phyloP scores from a whole-genome alignment of 2,113 vertebrate species.

The Anguilla japonica region DNA sequence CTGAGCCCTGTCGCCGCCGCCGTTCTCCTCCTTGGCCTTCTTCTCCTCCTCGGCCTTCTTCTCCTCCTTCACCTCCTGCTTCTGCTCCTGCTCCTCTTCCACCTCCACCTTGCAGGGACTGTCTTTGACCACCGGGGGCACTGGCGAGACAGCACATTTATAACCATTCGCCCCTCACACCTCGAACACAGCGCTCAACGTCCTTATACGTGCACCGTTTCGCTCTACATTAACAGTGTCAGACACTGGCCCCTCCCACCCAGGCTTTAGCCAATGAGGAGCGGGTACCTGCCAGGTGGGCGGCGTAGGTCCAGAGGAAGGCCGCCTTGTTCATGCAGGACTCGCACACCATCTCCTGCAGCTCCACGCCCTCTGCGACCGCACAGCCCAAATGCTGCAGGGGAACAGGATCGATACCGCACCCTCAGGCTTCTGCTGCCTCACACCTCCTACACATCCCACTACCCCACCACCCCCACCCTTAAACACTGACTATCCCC shows the following conservation, averaged over 20 bases:
- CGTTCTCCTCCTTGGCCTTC: conserved; percentile 29
- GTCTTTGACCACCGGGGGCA: conserved; percentile 63
- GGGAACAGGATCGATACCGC: neutral
- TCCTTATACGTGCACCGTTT: neutral
- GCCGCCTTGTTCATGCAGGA: conserved; percentile 85
- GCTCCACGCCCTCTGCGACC: conserved; percentile 80
- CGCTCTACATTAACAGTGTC: neutral
- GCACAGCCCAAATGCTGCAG: conserved; percentile 82
- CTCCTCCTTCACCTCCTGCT: conserved; percentile 13
- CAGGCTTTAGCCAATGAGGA: neutral
- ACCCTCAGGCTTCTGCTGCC: neutral
- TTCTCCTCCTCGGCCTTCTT: neutral
- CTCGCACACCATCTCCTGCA: conserved; percentile 93
- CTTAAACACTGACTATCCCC: neutral
- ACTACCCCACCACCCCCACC: no score
- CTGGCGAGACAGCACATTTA: conserved; percentile 48
- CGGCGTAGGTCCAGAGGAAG: conserved; percentile 86
- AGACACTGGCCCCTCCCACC: no score
- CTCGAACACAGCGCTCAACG: neutral
- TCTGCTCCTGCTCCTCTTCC: conserved; percentile 26
- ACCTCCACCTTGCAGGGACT: conserved; percentile 57
- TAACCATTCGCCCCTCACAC: neutral
- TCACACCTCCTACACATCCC: no score
- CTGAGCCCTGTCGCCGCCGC: neutral
- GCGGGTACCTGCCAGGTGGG: conserved; percentile 74